Base-by-base conservation (phyloP, 2,888 invertebrate species). In the Syritta pipiens region DNA sequence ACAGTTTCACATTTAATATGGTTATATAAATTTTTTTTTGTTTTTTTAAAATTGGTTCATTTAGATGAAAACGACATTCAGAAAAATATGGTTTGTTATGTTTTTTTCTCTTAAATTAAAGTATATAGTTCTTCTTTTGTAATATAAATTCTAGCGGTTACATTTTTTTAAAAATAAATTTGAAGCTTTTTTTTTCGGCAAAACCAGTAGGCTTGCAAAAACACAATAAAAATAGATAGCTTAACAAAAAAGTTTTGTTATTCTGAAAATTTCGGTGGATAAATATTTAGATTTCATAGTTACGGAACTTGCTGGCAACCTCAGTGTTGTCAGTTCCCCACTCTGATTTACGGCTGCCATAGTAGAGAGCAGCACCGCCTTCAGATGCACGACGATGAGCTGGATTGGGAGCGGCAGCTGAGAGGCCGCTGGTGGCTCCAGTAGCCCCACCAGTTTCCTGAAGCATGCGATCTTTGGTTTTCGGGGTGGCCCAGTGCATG, bases 401-500 rank as follows among this genome's bases (percentile, higher is more conserved):
- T 19, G 91, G 90, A 67, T 91, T 90, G 3, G 90, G 90, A 10
- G 89, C 90, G 26, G 90, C 89, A 10, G 91, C 89, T 10, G 91
- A 90, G 55, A 94, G 92, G 20, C 91, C 91, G 1, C 91, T 90
- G n/a, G 90, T 90, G 4, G 84, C 84, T 4, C 84, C 83, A 20
- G 85, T 83, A 7, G 87, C 85, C 7, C 84, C 88, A 20, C 86
- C 89, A 0, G 90, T 87, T 71, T 91, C 92, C 67, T 91, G 90
- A 85, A 96, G 86, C 96, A 96, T 97, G 82, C 96, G 93, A 84
- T 96, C 96, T 89, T 96, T 96, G 83, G 95, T 96, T 88, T 96
- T 96, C 32, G 95, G 95, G 79, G 94, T 94, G 81, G 94, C 93
- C 97, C 97, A 97, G 87, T 97, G 97, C 95, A 97, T 96, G 55